These are phyloP conservation scores for Agapostemon virescens DNA, from an alignment of 2,888 invertebrate genomes.

Conservation along the genomic window DNA sequence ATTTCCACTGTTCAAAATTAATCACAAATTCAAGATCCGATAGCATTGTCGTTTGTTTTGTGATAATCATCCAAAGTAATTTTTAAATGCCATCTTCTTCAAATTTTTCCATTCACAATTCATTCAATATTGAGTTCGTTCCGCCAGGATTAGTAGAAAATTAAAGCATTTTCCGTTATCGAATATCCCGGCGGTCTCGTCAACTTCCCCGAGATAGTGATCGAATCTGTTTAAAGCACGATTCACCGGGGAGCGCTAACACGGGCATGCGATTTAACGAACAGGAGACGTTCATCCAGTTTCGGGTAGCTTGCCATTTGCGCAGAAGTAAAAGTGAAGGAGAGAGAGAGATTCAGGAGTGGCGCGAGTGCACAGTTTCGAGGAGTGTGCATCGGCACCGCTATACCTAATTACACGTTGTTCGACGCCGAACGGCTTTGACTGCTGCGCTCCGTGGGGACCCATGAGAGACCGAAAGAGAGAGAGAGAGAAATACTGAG, in stretches of 20 bases:
- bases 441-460: conserved; percentile 27
- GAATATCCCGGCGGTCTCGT: neutral
- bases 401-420: conserved; percentile 63
- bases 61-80: no score
- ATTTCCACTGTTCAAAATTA: no score
- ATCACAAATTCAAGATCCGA: no score
- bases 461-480: conserved; percentile 2
- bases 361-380: conserved; percentile 28
- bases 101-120: neutral
- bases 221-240: neutral
- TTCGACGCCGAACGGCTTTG: conserved; percentile 58
- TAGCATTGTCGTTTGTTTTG: no score
- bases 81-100: no score
- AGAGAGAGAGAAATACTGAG: no score
- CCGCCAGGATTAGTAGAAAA: neutral
- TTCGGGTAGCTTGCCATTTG: conserved; percentile 43
- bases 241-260: neutral
- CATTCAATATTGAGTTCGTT: no score
- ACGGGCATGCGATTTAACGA: conserved; percentile 36
- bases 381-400: conserved; percentile 29
- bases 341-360: neutral
- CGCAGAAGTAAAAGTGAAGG: conserved; percentile 48
- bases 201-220: neutral
- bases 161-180: neutral
- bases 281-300: conserved; percentile 45